phyloP scores from a whole-genome alignment of 2,888 invertebrate genomes.

The Ceriagrion tenellum region DNA sequence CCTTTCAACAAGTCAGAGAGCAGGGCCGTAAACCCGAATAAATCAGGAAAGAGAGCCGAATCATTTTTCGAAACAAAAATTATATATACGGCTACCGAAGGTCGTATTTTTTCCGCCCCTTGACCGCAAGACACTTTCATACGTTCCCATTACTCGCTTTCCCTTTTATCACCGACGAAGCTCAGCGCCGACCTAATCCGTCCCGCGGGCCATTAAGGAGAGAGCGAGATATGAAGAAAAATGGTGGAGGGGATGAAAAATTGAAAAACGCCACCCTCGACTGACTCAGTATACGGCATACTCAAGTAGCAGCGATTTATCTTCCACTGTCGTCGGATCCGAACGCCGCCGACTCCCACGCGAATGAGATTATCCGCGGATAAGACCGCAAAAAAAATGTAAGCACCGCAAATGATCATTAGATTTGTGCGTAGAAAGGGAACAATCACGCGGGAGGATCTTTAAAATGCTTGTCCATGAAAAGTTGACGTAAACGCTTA shows the following conservation, averaged over 20 bases:
- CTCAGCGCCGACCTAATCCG: neutral
- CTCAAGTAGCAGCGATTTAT: neutral
- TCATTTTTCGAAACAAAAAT: neutral
- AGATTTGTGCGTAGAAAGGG: too few species aligned
- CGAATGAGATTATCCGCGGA: too few species aligned
- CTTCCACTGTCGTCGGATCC: neutral
- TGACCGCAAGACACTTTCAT: constrained; percentile 27
- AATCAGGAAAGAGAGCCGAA: neutral
- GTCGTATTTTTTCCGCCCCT: constrained; percentile 29
- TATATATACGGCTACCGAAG: neutral
- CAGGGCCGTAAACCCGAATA: neutral
- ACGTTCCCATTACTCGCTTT: neutral
- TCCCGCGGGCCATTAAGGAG: neutral
- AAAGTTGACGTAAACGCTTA: too few species aligned
- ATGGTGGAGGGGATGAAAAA: neutral
- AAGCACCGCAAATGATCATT: too few species aligned
- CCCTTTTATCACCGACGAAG: neutral
- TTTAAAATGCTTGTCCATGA: too few species aligned
- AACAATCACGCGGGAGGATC: too few species aligned
- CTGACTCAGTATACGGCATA: neutral
- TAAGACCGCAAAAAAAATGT: too few species aligned
- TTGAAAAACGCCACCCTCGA: neutral
- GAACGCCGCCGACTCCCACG: too few species aligned
- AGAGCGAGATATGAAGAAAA: neutral
- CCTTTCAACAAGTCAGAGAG: neutral